Evolutionary conservation across 2,888 invertebrate genomes (phyloP).

Genomic region (Sylvicola fuscatus): DNA sequence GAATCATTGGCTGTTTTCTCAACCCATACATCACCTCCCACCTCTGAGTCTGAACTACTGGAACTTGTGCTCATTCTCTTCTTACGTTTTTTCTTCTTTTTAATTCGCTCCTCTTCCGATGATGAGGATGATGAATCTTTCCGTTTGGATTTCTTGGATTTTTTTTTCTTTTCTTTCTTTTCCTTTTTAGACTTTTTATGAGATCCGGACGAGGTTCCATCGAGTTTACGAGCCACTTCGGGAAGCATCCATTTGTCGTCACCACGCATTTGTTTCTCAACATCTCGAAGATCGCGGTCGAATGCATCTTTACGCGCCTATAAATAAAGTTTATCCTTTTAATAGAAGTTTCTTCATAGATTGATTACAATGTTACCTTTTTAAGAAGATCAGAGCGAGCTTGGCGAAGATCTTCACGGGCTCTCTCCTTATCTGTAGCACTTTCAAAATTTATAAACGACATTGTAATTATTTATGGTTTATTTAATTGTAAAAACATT

Average conservation of each 20-base stretch:
- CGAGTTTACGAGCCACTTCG: constrained; percentile 13
- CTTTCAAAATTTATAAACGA: constrained; percentile 20
- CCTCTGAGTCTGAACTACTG: constrained; percentile 9
- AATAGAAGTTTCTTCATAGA: constrained; percentile 1
- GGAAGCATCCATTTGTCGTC: constrained; percentile 18
- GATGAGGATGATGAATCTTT: constrained; percentile 16
- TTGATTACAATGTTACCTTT: constrained; percentile 9
- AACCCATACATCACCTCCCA: constrained; percentile 36
- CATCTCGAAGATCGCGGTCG: constrained; percentile 11
- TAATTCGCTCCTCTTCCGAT: constrained; percentile 16
- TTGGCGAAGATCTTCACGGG: constrained; percentile 15
- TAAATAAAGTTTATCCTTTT: background rate
- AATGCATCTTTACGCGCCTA: constrained; percentile 16
- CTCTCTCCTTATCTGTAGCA: constrained; percentile 16
- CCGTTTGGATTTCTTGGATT: constrained; percentile 8
- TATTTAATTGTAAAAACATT: no score
- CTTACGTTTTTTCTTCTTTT: constrained; percentile 12
- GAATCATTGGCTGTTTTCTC: constrained; percentile 26
- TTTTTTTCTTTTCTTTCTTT: constrained; percentile 16
- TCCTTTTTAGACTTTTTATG: constrained; percentile 25
- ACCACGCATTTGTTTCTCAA: constrained; percentile 14
- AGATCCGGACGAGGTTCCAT: constrained; percentile 8
- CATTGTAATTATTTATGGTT: constrained; percentile 10
- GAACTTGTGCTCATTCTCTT: constrained; percentile 11
- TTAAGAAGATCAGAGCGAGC: constrained; percentile 16